Evolutionary conservation across 2,113 vertebrate genomes (phyloP), one percentile per base, ranked within the genome.

Genomic region (Diphyllodes magnificus): DNA sequence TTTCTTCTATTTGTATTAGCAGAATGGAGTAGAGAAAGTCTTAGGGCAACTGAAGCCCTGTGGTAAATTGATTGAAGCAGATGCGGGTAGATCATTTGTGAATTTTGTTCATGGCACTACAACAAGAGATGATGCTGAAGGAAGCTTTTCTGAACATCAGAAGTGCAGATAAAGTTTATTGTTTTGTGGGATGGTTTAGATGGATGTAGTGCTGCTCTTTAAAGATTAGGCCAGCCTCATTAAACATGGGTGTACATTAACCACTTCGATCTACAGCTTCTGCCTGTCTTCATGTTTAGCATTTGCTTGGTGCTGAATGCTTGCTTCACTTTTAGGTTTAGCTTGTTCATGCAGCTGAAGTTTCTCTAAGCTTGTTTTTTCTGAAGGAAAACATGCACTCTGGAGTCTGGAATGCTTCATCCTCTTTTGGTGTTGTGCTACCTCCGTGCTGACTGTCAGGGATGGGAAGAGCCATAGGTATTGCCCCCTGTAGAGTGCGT

Each of bases 141-240:
- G 68, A 64, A 82, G 82, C n/a, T 94, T 73, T 93, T 82, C 80
- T 93, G 39, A 89, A 44, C 40, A 86, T 86, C 82, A 92, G 64
- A 93, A 75, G 17, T 68, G 37, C 31, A 78, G 60, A 83, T 91
- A 77, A 81, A 68, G 25, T 88, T 91, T 86, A 80, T 70, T 92
- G 51, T 90, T 91, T 47, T 57, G 39, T 86, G 44, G 47, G 21
- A 54, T 60, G 28, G 19, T 19, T 90, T 40, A 86, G 57, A 3
- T 91, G 64, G 31, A 57, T 66, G 24, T 42, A 54, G 19, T 73
- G 28, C 30, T 82, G 44, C 22, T 80, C 35, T 63, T 85, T 47
- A 77, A 88, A 80, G 51, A 28, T 80, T 47, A 94, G 51, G 63
- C 27, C 64, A 86, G 18, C 40, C 17, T 90, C 35, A 78, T 64